These are phyloP conservation scores for Montipora efflorescens DNA, from an alignment of 64 coral and sea anemone genomes.

Conservation along the genomic window DNA sequence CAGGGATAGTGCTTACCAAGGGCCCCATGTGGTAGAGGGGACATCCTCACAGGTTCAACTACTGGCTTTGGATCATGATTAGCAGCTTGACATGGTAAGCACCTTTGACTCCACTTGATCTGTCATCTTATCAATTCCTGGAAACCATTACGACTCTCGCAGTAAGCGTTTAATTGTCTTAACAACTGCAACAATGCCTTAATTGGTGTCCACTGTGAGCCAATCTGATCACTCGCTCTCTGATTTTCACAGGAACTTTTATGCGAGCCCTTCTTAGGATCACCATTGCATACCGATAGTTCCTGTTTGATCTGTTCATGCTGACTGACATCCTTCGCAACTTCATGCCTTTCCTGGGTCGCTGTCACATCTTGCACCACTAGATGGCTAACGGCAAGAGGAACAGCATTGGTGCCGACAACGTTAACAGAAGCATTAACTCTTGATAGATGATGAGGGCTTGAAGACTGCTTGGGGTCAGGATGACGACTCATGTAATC, in stretches of 20 bases:
- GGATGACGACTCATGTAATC: no score
- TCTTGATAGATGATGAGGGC: no score
- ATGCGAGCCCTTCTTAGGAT: conserved; percentile 11
- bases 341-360: no score
- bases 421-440: no score
- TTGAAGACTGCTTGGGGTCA: no score
- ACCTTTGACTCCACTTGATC: conserved; percentile 16
- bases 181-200: neutral
- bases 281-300: neutral
- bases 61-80: neutral
- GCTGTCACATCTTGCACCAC: no score
- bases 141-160: conserved; percentile 39
- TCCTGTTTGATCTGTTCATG: neutral
- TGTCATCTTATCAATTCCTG: conserved; percentile 43
- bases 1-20: conserved; percentile 39
- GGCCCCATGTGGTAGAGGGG: neutral
- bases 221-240: neutral
- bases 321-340: no score
- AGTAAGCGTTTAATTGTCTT: neutral
- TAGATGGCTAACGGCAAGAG: no score
- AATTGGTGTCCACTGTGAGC: conserved; percentile 31
- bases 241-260: neutral
- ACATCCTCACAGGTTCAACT: conserved; percentile 39
- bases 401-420: no score
- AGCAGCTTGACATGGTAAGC: conserved; percentile 36